Percentiles rank a stretch among this genome's conserved stretches.
phyloP scores from a whole-genome alignment of 2,888 invertebrate genomes.

The Thymelicus lineola region DNA sequence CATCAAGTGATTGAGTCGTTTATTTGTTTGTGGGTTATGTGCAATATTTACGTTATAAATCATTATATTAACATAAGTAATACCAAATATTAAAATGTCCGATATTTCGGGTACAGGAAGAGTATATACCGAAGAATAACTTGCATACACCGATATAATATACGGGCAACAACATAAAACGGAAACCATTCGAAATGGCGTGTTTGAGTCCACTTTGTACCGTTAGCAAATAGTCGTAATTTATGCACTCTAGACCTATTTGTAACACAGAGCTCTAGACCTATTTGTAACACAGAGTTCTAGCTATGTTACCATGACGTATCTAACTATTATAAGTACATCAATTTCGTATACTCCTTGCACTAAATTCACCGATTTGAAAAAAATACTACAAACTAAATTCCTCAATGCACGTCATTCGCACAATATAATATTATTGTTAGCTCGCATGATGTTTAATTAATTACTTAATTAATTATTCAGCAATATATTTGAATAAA shows the following conservation, averaged over 20 bases:
- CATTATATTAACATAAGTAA: too few relatives aligned
- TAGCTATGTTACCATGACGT: not conserved
- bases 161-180: constrained; percentile 38
- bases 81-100: too few relatives aligned
- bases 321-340: constrained; percentile 6
- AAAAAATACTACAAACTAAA: constrained; percentile 8
- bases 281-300: constrained; percentile 27
- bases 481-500: too few relatives aligned
- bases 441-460: not conserved
- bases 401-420: not conserved
- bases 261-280: constrained; percentile 30
- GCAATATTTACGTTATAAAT: too few relatives aligned
- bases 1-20: too few relatives aligned
- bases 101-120: too few relatives aligned
- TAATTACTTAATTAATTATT: too few relatives aligned
- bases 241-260: constrained; percentile 40
- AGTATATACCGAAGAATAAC: too few relatives aligned
- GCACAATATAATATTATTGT: not conserved
- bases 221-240: constrained; percentile 40
- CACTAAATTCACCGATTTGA: constrained; percentile 3
- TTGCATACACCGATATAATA: not conserved
- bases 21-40: too few relatives aligned
- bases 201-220: constrained; percentile 30
- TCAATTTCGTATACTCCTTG: constrained; percentile 26
- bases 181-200: constrained; percentile 33